Base-by-base conservation (phyloP, 1,140 invertebrate genomes). In the Megathymus violae region DNA sequence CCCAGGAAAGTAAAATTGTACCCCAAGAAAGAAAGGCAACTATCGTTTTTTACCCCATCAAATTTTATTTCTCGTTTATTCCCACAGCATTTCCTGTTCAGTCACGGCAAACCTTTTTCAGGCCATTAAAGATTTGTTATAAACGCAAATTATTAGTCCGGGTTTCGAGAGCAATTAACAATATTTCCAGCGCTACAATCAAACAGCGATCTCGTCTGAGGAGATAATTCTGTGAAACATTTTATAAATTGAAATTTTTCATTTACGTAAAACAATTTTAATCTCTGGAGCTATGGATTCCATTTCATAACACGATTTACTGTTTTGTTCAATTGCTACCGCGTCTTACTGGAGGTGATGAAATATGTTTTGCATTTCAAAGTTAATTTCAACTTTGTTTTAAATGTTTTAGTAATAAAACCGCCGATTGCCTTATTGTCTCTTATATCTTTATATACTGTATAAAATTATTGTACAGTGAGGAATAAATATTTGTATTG, bases 191-290 rank as follows among this genome's bases (percentile, higher is more conserved):
- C 25, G 17, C 44, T 22, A 46, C 52, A 50, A 64, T 64, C 52
- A 43, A 22, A 58, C 48, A 46, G 19, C 47, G 19, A 22, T 14
- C 1, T 19, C 17, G 16, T 13, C 48, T 61, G n/a, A n/a, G n/a
- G 43, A 48, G 46, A 63, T 52, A 16, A 40, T 22, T 17, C 17
- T 11, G 19, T 52, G 36, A 15, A 54, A 54, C 11, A 19, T n/a
- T 38, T 25, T 25, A 54, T 41, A 27, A 54, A 41, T 61, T 54
- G 48, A 67, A 51, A 51, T 34, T 31, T 43, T 67, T 67, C 64
- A 66, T 61, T 56, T 47, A 14, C 58, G 44, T 66, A 27, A 66
- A 66, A 51, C 48, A 51, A 66, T 66, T 56, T 61, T 66, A 66
- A 60, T 66, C 56, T 38, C 19, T 47, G 17, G 19, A 15, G 56